Percentiles rank a stretch among this genome's conserved stretches.
Evolutionary conservation across 2,113 vertebrate genomes (phyloP).

Genomic region (Chaetodon auriga): DNA sequence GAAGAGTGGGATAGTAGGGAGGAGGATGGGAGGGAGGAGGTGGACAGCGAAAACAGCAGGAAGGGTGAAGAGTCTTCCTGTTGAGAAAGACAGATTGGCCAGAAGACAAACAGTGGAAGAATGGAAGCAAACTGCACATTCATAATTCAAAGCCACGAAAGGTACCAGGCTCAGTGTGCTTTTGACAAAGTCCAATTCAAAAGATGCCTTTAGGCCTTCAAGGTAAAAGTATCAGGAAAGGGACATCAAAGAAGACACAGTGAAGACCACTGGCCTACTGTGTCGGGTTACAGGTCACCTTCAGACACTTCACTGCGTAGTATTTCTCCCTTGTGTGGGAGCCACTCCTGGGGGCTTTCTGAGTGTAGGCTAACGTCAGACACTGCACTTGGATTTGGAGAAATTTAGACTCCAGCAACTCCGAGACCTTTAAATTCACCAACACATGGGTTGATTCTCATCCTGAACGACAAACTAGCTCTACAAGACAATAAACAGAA

Average conservation of each 20-base stretch:
- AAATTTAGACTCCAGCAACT: not conserved
- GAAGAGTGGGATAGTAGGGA: conserved; percentile 62
- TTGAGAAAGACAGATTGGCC: conserved; percentile 51
- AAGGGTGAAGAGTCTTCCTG: conserved; percentile 69
- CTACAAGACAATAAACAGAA: too few species aligned
- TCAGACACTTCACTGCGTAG: too few species aligned
- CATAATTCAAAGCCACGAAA: not conserved
- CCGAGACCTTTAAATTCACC: too few species aligned
- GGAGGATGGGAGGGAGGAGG: conserved; percentile 29
- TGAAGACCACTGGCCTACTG: not conserved
- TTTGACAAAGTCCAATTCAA: not conserved
- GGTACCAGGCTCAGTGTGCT: not conserved
- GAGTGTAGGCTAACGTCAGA: too few species aligned
- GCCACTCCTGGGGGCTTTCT: too few species aligned
- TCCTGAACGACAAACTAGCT: too few species aligned
- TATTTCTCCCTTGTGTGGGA: too few species aligned
- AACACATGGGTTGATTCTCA: too few species aligned
- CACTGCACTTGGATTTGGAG: not conserved
- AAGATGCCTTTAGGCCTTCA: too few species aligned
- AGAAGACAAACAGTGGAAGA: conserved; percentile 44
- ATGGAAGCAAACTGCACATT: conserved; percentile 1
- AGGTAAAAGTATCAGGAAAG: not conserved
- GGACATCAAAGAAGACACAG: not conserved
- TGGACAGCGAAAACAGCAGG: conserved; percentile 57
- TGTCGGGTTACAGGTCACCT: too few species aligned